Percentiles rank a stretch among this genome's conserved stretches.
Evolutionary conservation across 2,797 vertebrate species (phyloP).

Genomic region (Girardinus metallicus): DNA sequence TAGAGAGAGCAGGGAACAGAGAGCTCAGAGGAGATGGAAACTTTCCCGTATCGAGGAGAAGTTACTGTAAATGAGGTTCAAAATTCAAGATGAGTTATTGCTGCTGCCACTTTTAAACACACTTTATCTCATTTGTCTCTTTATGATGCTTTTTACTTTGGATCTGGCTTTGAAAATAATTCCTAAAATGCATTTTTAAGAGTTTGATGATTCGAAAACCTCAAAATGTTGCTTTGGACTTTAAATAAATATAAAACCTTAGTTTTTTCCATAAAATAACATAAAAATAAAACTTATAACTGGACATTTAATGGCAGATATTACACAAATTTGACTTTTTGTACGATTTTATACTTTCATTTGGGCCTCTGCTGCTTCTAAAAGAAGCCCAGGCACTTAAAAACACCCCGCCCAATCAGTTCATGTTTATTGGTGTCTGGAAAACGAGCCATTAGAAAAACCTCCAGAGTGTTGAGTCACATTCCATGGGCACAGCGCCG

Average conservation of each 20-base stretch:
- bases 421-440: too few species aligned
- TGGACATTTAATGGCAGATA: too few species aligned
- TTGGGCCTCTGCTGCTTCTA: too few species aligned
- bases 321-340: too few species aligned
- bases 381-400: too few species aligned
- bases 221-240: not conserved
- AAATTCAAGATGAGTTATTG: constrained; percentile 20
- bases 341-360: too few species aligned
- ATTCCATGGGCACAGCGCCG: too few species aligned
- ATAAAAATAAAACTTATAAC: not conserved
- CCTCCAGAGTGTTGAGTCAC: too few species aligned
- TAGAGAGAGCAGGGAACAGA: constrained; percentile 23
- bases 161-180: not conserved
- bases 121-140: not conserved
- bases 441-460: too few species aligned
- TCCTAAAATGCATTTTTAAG: not conserved
- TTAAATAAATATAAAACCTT: not conserved
- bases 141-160: not conserved
- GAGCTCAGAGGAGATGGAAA: constrained; percentile 47
- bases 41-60: constrained; percentile 42
- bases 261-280: not conserved
- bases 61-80: constrained; percentile 45
- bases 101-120: constrained; percentile 28
- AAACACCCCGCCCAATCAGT: too few species aligned
- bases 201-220: not conserved